Evolutionary conservation across 2,888 invertebrate genomes (phyloP).

Genomic region (Drosophila dives): DNA sequence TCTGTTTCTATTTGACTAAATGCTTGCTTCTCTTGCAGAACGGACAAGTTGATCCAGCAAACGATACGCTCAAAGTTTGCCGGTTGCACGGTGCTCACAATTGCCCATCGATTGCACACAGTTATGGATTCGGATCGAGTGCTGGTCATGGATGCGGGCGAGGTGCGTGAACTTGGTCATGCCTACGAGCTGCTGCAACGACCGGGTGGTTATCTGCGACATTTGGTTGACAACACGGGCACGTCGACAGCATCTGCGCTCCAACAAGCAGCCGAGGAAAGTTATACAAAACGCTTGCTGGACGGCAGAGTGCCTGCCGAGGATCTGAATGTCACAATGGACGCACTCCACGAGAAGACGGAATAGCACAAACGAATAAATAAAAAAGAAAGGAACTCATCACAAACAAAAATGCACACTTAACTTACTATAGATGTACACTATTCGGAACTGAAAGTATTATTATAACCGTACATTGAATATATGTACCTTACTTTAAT

Average conservation of each 20-base stretch:
- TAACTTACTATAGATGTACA: constrained; percentile 29
- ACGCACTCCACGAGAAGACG: constrained; percentile 40
- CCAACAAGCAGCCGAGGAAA: constrained; percentile 87
- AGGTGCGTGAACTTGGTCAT: constrained; percentile 90
- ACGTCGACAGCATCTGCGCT: constrained; percentile 86
- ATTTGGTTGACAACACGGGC: constrained; percentile 90
- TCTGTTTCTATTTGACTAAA: background rate
- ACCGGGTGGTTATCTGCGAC: constrained; percentile 87
- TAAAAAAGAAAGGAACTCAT: background rate
- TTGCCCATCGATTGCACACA: constrained; percentile 95
- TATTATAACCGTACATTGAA: constrained; percentile 60
- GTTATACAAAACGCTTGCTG: constrained; percentile 67
- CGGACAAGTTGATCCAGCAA: constrained; percentile 93
- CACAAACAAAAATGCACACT: constrained; percentile 4
- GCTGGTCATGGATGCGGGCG: constrained; percentile 92
- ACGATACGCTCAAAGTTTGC: constrained; percentile 92
- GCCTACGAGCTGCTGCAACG: constrained; percentile 89
- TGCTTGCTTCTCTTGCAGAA: constrained; percentile 85
- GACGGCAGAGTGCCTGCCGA: constrained; percentile 45
- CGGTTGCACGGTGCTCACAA: constrained; percentile 94
- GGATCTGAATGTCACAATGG: constrained; percentile 45
- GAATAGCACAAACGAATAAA: constrained; percentile 31
- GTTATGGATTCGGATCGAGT: constrained; percentile 96
- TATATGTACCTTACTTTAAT: constrained; percentile 52
- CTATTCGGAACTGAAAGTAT: constrained; percentile 66